A percentile compares a stretch with the other conserved stretches of the same genome.
These are phyloP conservation scores for Brachionus asplanchnoidis DNA, from an alignment of 1,140 invertebrate species.

Conservation along the genomic window DNA sequence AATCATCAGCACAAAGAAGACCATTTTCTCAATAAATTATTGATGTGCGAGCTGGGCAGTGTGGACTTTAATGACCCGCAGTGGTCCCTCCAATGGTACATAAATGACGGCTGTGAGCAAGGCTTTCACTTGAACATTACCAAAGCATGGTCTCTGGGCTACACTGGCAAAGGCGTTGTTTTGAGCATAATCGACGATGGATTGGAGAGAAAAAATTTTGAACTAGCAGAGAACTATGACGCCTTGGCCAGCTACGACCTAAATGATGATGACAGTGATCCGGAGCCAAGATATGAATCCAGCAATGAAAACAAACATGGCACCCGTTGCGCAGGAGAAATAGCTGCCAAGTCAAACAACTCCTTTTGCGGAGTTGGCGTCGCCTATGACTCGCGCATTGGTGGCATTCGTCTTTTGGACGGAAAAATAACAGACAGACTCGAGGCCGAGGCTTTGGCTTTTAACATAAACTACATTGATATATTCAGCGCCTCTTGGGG, in stretches of 20 bases:
- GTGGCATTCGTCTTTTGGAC: conserved; percentile 88
- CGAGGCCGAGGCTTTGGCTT: conserved; percentile 80
- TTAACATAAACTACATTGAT: conserved; percentile 87
- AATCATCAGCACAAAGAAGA: neutral
- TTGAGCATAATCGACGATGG: conserved; percentile 48
- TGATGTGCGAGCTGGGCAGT: neutral
- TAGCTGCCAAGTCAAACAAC: conserved; percentile 84
- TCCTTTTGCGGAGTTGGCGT: conserved; percentile 85
- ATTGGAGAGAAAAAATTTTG: conserved; percentile 45
- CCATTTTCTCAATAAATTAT: neutral
- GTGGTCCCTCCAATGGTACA: conserved; percentile 33
- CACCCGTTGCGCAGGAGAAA: conserved; percentile 66
- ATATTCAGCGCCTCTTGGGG: conserved; percentile 95
- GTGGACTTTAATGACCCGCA: neutral
- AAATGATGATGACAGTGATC: conserved; percentile 86
- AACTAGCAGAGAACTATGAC: conserved; percentile 61
- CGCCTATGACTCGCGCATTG: conserved; percentile 60
- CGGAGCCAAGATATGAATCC: conserved; percentile 70
- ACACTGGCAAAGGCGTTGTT: conserved; percentile 45
- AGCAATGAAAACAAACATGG: conserved; percentile 41
- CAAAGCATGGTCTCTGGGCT: conserved; percentile 46
- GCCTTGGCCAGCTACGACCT: conserved; percentile 89
- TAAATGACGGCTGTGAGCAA: conserved; percentile 20
- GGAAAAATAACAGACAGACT: conserved; percentile 90
- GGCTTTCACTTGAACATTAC: conserved; percentile 46